Evolutionary conservation across 2,797 vertebrate species (phyloP).

Genomic region (Trachurus trachurus): DNA sequence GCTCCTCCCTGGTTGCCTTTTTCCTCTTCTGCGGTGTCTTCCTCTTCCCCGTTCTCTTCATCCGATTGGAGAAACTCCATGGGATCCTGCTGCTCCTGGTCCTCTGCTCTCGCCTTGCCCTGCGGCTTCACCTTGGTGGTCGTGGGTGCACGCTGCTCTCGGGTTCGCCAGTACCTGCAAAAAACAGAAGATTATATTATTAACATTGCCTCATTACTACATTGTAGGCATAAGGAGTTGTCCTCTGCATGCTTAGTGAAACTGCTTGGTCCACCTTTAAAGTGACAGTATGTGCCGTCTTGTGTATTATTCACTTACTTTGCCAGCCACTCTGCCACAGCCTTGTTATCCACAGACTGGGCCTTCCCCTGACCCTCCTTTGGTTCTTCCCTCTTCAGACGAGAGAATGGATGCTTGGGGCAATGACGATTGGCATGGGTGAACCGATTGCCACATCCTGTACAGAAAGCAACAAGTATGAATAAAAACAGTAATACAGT

Average conservation of each 20-base stretch:
- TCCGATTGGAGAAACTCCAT: constrained; percentile 94
- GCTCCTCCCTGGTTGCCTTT: constrained; percentile 85
- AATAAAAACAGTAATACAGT: background rate
- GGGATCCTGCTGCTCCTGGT: constrained; percentile 98
- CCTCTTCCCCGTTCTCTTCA: constrained; percentile 90
- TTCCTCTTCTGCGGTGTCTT: constrained; percentile 89
- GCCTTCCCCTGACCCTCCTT: constrained; percentile 87
- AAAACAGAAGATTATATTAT: background rate
- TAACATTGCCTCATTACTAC: too few relatives aligned
- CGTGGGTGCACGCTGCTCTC: constrained; percentile 91
- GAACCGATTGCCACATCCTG: constrained; percentile 96
- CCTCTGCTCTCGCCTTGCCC: constrained; percentile 88
- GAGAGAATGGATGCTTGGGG: constrained; percentile 95
- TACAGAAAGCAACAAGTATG: constrained; percentile 24
- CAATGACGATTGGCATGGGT: constrained; percentile 98
- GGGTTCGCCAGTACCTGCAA: constrained; percentile 94
- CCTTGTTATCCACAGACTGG: constrained; percentile 94
- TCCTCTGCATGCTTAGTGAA: background rate
- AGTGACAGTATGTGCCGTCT: background rate
- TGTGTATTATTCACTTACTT: constrained; percentile 87
- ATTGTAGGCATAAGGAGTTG: background rate
- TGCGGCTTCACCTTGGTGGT: constrained; percentile 89
- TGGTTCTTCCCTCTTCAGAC: constrained; percentile 95
- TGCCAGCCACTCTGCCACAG: constrained; percentile 96
- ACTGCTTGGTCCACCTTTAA: background rate